Evolutionary conservation across 2,113 vertebrate species (phyloP), one percentile per base, ranked within the genome.

Genomic region (Arizona elegans): DNA sequence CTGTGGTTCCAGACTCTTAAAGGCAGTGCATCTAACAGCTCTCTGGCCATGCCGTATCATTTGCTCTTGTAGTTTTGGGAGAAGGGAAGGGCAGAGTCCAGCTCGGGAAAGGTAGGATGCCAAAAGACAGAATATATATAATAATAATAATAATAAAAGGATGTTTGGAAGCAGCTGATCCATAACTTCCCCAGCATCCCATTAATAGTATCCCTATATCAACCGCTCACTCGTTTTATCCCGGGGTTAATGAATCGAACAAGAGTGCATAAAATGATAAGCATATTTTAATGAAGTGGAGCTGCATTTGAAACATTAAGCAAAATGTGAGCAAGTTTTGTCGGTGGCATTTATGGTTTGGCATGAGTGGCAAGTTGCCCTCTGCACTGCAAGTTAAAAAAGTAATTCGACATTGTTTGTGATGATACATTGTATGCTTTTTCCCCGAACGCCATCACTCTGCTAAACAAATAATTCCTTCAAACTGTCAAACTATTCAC

Each of bases 161-260:
- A 90, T 88, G 55, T 59, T 86, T 93, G 92, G 92, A 90, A 88
- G 43, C 15, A 9, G 59, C 70, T 26, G 92, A 95, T 93, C 53
- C 5, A 87, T 91, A 91, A 93, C 94, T 95, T 91, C 93, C 86
- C 8, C 8, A 11, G 62, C 95, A 89, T 94, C 85, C 38, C 92
- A n/a, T 95, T 94, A 97, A 94, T 65, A 93, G 93, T 91, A 94
- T 96, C 94, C 91, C 94, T 17, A 88, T 96, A 96, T 96, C 94
- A 96, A 96, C 94, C 95, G 95, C 91, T 96, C 91, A 91, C 96
- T 96, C 93, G 91, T 96, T 96, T 96, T 95, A 97, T 95, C 94
- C 91, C 91, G 95, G 86, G 94, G 94, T 95, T 97, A 97, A 97
- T 97, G 97, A 97, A 96, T 97, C 95, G 89, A 94, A 96, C n/a